Conservation (phyloP, 53 echinoderm and acorn worm species). For the Temnopleurus reevesii region DNA sequence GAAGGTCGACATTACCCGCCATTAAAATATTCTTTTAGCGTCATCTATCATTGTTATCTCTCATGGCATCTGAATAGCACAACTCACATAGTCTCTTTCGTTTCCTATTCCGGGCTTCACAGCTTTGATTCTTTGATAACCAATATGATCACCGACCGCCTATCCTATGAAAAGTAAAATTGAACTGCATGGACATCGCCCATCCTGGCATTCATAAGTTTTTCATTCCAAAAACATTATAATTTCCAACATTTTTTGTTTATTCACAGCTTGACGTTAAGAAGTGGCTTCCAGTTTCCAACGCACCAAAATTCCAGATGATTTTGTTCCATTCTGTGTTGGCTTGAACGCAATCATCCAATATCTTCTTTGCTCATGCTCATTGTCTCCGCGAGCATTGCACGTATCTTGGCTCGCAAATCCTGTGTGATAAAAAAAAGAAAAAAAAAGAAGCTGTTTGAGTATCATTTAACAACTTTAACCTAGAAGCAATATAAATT, state of each 20-base stretch:
- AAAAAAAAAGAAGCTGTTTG: neutral
- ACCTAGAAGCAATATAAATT: too few relatives aligned
- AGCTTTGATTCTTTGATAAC: neutral
- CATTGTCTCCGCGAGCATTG: slow-evolving; percentile 86
- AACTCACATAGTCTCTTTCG: neutral
- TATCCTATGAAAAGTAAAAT: neutral
- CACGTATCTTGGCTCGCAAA: slow-evolving; percentile 84
- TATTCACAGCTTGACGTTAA: too few relatives aligned
- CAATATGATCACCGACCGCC: neutral
- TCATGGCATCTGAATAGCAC: neutral
- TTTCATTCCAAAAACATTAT: neutral
- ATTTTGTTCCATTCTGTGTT: neutral
- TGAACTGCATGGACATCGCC: neutral
- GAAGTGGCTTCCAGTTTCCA: too few relatives aligned
- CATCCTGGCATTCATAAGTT: neutral
- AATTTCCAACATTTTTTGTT: too few relatives aligned
- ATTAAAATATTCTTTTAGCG: slow-evolving; percentile 11
- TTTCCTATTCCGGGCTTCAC: neutral
- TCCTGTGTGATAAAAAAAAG: slow-evolving; percentile 52
- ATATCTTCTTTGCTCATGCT: slow-evolving; percentile 29
- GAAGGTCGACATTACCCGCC: neutral
- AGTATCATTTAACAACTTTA: too few relatives aligned
- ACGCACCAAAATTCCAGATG: neutral
- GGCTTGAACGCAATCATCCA: neutral
- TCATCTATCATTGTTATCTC: neutral